A percentile compares a stretch with the other conserved stretches of the same genome.
Conservation (phyloP, 2,888 invertebrate genomes). For the Hymenopus coronatus region DNA sequence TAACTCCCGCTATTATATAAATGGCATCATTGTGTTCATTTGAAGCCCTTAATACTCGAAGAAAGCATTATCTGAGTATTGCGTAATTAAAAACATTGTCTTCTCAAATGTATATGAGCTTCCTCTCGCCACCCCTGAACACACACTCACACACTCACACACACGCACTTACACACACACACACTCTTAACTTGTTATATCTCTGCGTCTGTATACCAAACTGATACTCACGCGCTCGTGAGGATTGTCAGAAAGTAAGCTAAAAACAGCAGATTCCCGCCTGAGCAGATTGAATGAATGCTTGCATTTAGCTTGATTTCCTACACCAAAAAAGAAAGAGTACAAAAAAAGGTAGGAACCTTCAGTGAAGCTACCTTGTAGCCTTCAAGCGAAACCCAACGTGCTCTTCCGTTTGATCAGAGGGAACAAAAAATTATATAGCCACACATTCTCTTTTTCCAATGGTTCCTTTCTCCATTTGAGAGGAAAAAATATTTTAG, state of each 20-base stretch:
- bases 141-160: too few species aligned
- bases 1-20: too few species aligned
- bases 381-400: neutral
- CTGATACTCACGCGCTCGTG: too few species aligned
- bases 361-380: neutral
- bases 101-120: too few species aligned
- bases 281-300: neutral
- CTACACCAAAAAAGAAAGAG: neutral
- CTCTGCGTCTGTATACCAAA: too few species aligned
- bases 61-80: too few species aligned
- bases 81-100: too few species aligned
- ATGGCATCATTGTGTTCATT: too few species aligned
- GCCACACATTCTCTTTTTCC: neutral
- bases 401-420: neutral
- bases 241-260: neutral
- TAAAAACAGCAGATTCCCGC: neutral
- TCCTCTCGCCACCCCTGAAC: too few species aligned
- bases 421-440: neutral
- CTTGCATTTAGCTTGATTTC: neutral
- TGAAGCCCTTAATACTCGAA: too few species aligned
- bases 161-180: too few species aligned
- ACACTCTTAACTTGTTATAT: too few species aligned
- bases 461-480: neutral
- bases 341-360: neutral
- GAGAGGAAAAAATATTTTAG: neutral